These are phyloP conservation scores for Limnephilus rhombicus DNA, from an alignment of 2,888 invertebrate species.

Conservation along the genomic window DNA sequence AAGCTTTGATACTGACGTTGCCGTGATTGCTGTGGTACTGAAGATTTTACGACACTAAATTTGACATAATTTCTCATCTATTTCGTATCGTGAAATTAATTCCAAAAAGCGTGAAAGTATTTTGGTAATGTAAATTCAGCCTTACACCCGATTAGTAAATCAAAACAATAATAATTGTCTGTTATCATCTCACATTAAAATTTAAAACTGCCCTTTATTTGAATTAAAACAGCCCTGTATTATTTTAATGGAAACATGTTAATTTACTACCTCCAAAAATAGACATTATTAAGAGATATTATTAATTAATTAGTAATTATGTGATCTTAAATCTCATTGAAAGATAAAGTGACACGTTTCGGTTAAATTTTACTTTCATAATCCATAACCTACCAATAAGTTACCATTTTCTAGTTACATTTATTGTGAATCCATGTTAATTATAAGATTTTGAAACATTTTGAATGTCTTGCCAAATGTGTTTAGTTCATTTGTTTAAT, in stretches of 20 bases:
- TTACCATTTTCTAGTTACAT: slow-evolving; percentile 40
- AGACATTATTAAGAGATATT: background rate
- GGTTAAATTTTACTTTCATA: background rate
- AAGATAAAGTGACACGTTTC: background rate
- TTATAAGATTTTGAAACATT: slow-evolving; percentile 43
- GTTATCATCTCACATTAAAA: background rate
- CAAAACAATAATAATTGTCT: no score
- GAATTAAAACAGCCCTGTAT: background rate
- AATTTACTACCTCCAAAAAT: background rate
- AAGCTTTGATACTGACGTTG: no score
- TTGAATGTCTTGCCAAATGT: slow-evolving; percentile 42
- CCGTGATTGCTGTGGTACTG: no score
- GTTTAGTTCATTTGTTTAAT: slow-evolving; percentile 33
- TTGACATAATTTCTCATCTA: no score
- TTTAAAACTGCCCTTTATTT: background rate
- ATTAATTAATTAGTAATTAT: background rate
- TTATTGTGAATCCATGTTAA: slow-evolving; percentile 28
- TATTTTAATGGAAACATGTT: background rate
- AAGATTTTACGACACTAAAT: no score
- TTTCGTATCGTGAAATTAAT: no score
- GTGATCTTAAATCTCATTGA: background rate
- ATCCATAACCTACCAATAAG: background rate
- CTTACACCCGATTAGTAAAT: no score
- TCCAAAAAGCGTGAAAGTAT: no score
- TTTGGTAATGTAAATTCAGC: no score